Evolutionary conservation across 2,888 invertebrate genomes (phyloP).

Genomic region (Drosophila setosimentum): DNA sequence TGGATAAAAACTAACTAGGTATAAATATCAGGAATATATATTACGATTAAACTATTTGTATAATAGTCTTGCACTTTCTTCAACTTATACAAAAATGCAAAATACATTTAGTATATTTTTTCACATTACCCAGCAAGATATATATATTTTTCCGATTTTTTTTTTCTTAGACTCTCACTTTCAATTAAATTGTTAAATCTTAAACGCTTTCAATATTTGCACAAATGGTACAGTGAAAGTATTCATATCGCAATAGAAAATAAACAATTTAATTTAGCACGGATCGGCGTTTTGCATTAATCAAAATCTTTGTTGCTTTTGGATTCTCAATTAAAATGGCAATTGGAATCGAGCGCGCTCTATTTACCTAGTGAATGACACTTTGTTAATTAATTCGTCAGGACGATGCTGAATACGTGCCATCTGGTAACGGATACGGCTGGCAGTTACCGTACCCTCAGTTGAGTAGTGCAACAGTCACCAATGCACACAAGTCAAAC

Average conservation of each 20-base stretch:
- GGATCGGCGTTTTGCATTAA: neutral
- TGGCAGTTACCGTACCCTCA: neutral
- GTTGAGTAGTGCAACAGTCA: neutral
- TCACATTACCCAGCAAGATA: neutral
- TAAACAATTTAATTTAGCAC: neutral
- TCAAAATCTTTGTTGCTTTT: conserved; percentile 20
- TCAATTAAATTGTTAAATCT: neutral
- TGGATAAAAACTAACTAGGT: too few relatives aligned
- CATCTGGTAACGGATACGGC: conserved; percentile 6
- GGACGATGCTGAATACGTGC: neutral
- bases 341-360: conserved; percentile 31
- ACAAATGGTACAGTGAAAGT: neutral
- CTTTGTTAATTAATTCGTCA: conserved; percentile 60
- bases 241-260: neutral
- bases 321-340: conserved; percentile 51
- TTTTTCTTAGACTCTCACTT: neutral
- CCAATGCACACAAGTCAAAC: conserved; percentile 54
- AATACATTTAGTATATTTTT: neutral
- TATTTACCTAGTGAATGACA: conserved; percentile 57
- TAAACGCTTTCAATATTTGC: neutral
- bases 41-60: too few relatives aligned
- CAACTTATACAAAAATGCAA: neutral
- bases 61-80: conserved; percentile 2
- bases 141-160: neutral
- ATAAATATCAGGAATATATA: too few relatives aligned